Evolutionary conservation across 1,140 invertebrate genomes (phyloP).

Genomic region (Calliphora vicina): DNA sequence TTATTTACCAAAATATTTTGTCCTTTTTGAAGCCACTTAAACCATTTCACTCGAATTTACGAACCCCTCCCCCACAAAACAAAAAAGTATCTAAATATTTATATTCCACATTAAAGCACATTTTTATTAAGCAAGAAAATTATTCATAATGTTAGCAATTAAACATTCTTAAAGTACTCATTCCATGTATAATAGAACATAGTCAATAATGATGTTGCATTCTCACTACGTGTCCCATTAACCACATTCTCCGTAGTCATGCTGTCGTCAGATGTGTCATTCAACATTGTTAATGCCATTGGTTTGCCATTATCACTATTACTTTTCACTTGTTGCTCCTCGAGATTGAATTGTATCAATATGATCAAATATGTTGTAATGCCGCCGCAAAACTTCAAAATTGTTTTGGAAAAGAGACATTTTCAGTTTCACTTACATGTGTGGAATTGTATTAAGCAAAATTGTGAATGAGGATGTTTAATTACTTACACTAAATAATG

Average conservation of each 20-base stretch:
- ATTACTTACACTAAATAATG: constrained; percentile 41
- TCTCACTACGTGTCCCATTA: background rate
- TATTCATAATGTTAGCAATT: too few relatives aligned
- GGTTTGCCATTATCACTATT: background rate
- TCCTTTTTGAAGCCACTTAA: too few relatives aligned
- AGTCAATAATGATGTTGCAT: background rate
- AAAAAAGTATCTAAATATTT: too few relatives aligned
- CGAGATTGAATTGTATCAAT: constrained; percentile 45
- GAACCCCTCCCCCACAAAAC: too few relatives aligned
- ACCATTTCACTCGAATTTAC: too few relatives aligned
- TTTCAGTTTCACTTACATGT: background rate
- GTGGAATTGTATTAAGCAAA: background rate
- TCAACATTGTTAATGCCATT: background rate
- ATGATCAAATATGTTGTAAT: constrained; percentile 46
- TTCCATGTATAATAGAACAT: background rate
- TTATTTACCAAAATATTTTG: too few relatives aligned
- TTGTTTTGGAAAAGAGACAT: background rate
- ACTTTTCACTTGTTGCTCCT: constrained; percentile 34
- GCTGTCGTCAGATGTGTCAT: background rate
- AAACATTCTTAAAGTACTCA: too few relatives aligned
- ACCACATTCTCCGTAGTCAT: background rate
- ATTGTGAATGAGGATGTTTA: background rate
- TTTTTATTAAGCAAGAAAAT: too few relatives aligned
- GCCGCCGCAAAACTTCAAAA: constrained; percentile 39
- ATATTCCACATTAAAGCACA: too few relatives aligned